These are phyloP conservation scores for Falco novaeseelandiae DNA, from an alignment of 2,797 vertebrate species.

Conservation along the genomic window DNA sequence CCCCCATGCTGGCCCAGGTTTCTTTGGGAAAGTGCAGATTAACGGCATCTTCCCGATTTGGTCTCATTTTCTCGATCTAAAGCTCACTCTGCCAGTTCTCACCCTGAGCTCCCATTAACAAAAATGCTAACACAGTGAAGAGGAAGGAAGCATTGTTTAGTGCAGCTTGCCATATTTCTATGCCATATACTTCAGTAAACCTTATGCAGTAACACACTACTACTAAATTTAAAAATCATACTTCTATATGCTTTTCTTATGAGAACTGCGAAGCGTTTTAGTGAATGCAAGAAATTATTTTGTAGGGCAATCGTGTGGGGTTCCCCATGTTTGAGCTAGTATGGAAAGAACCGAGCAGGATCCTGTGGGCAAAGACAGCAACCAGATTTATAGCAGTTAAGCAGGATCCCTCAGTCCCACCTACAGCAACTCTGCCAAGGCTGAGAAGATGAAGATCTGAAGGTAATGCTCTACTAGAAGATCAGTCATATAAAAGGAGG, in stretches of 20 bases:
- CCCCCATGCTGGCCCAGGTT: background rate
- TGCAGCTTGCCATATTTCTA: background rate
- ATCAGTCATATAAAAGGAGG: background rate
- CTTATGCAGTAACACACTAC: background rate
- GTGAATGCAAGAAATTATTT: background rate
- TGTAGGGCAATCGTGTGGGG: fast-evolving
- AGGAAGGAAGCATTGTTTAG: background rate
- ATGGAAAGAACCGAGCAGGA: background rate
- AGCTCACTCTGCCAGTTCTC: background rate
- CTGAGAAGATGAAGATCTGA: background rate
- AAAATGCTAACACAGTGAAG: background rate
- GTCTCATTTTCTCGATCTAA: background rate
- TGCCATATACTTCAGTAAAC: background rate
- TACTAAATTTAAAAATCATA: background rate
- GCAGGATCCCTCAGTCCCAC: background rate
- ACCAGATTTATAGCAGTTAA: background rate
- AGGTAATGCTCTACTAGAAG: background rate
- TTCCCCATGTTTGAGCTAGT: background rate
- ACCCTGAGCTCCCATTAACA: background rate
- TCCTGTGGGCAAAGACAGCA: background rate
- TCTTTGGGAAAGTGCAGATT: background rate
- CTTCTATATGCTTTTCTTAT: background rate
- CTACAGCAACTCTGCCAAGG: background rate
- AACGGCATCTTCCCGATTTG: background rate
- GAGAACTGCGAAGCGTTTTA: background rate